phyloP scores from a whole-genome alignment of 2,113 vertebrate species.

The Crotalus tigris region DNA sequence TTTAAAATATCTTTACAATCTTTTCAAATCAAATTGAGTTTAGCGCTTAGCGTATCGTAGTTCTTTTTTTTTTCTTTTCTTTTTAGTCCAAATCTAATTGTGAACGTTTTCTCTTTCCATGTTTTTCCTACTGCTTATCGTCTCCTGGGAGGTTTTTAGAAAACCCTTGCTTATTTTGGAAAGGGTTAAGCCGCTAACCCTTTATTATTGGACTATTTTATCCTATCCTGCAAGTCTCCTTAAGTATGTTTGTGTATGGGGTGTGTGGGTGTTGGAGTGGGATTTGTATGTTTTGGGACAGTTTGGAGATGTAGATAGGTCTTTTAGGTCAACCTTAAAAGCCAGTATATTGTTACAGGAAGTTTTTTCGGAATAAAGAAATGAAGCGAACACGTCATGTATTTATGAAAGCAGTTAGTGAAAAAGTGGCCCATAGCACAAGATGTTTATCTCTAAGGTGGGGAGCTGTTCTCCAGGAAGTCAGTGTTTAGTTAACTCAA shows the following conservation, averaged over 20 bases:
- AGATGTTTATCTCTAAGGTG: neutral
- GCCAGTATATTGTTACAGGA: neutral
- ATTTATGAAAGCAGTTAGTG: neutral
- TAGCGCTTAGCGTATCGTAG: no score
- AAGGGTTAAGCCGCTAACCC: neutral
- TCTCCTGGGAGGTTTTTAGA: neutral
- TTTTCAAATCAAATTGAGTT: neutral
- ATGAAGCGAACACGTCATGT: accelerated
- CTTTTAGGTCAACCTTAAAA: neutral
- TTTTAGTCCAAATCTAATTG: neutral
- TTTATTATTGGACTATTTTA: neutral
- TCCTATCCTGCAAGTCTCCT: neutral
- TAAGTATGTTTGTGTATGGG: neutral
- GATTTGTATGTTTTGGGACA: no score
- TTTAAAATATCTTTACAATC: neutral
- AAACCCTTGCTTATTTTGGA: neutral
- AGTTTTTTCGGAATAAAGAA: neutral
- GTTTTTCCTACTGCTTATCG: neutral
- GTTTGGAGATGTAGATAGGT: neutral
- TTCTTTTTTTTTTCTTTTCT: no score
- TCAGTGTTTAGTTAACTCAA: neutral
- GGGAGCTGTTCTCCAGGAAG: neutral
- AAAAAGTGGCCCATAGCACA: neutral
- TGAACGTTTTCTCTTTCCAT: neutral
- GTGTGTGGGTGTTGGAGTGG: no score